Evolutionary conservation across 2,113 vertebrate genomes (phyloP).

Genomic region (Micronycteris hirsuta): DNA sequence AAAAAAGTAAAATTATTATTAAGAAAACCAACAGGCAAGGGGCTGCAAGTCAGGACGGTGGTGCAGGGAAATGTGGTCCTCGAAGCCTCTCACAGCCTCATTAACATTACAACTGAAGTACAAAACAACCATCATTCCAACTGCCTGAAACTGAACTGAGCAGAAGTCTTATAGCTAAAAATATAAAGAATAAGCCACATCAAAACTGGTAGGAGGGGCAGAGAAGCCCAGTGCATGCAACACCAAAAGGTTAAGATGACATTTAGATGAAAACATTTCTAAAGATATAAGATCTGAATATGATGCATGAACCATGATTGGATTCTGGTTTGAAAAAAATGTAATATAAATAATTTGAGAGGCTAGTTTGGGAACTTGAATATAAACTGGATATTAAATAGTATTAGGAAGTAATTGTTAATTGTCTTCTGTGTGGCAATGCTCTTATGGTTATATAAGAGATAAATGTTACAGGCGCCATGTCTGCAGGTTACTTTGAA

Average conservation of each 20-base stretch:
- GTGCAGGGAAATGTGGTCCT: background rate
- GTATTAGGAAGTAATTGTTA: background rate
- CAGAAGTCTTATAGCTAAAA: background rate
- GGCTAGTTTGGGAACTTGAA: background rate
- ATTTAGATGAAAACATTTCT: background rate
- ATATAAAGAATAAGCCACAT: background rate
- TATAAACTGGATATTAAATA: background rate
- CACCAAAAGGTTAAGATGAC: background rate
- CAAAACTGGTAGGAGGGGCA: background rate
- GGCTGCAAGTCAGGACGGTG: background rate
- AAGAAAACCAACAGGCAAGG: background rate
- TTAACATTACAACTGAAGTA: background rate
- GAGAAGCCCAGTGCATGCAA: background rate
- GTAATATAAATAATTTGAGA: background rate
- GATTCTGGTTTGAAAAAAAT: background rate
- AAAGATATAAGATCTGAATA: background rate
- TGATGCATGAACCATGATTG: background rate
- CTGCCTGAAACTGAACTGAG: background rate
- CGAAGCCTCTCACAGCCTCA: background rate
- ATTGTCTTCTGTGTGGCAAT: background rate
- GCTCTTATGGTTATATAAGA: background rate
- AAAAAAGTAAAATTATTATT: background rate
- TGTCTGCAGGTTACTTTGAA: background rate
- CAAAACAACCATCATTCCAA: background rate
- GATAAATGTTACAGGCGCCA: background rate